These are phyloP conservation scores for Butastur rufipennis DNA, from an alignment of 2,113 vertebrate species.

Conservation along the genomic window DNA sequence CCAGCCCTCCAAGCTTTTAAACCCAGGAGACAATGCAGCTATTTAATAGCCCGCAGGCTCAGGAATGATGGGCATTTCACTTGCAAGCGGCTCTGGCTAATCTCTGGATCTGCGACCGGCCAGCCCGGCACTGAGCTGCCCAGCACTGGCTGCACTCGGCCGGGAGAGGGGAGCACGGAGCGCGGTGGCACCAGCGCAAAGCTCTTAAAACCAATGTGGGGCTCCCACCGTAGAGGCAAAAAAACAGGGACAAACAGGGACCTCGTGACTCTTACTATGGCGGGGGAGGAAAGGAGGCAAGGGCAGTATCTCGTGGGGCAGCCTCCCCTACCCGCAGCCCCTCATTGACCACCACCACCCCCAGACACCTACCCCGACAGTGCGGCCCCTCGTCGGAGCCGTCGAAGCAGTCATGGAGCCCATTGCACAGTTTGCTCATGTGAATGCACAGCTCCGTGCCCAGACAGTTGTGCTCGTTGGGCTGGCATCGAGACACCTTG, in stretches of 20 bases:
- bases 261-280: rapidly evolving
- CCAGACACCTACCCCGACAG: conserved; percentile 81
- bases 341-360: rapidly evolving
- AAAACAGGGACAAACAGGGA: neutral
- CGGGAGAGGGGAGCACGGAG: neutral
- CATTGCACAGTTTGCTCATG: conserved; percentile 90
- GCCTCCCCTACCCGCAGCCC: neutral
- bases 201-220: rapidly evolving
- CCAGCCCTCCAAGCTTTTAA: conserved; percentile 1
- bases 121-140: neutral
- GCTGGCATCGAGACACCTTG: conserved; percentile 87
- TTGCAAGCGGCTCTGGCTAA: conserved; percentile 47
- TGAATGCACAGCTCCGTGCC: conserved; percentile 89
- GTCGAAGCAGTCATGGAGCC: conserved; percentile 85
- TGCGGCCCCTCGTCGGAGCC: conserved; percentile 91
- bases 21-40: conserved; percentile 35
- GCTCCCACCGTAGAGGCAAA: neutral
- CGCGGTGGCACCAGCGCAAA: neutral
- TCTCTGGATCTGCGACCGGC: neutral
- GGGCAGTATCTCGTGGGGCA: rapidly evolving
- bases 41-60: conserved; percentile 16
- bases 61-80: conserved; percentile 29
- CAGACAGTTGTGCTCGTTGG: conserved; percentile 90
- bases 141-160: neutral
- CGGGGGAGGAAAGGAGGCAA: rapidly evolving